A percentile compares a stretch with the other conserved stretches of the same genome.
Evolutionary conservation across 2,888 invertebrate genomes (phyloP).

Genomic region (Rhamphomyia laevipes): DNA sequence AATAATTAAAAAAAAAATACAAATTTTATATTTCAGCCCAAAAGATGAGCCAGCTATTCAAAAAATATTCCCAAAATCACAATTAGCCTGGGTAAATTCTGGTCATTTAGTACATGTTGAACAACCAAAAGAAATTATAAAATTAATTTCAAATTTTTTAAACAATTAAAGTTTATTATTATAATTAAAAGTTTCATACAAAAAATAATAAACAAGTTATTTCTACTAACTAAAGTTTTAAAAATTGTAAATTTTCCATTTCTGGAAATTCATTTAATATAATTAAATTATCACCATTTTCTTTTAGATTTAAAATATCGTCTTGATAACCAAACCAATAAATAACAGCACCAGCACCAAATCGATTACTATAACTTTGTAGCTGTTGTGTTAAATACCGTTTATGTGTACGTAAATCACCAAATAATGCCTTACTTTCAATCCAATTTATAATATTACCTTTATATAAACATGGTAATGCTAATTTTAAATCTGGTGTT

Average conservation of each 20-base stretch:
- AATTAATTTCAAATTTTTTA: constrained; percentile 37
- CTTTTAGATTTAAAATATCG: constrained; percentile 41
- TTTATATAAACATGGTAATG: constrained; percentile 76
- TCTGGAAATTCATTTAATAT: constrained; percentile 44
- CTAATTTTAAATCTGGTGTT: constrained; percentile 86
- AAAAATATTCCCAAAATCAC: constrained; percentile 52
- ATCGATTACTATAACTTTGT: constrained; percentile 80
- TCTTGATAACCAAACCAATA: constrained; percentile 90
- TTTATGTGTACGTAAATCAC: constrained; percentile 67
- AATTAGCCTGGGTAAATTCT: constrained; percentile 45
- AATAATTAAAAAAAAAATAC: constrained; percentile 31
- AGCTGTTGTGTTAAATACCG: constrained; percentile 75
- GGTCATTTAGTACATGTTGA: constrained; percentile 94
- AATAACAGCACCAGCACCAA: constrained; percentile 87
- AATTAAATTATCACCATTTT: constrained; percentile 49
- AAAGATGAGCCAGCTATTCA: constrained; percentile 46
- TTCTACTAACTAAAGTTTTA: constrained; percentile 14
- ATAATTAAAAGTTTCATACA: not conserved
- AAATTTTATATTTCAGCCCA: constrained; percentile 27
- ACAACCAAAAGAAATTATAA: constrained; percentile 50
- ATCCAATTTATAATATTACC: constrained; percentile 88
- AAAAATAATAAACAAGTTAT: not conserved
- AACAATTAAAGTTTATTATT: constrained; percentile 9
- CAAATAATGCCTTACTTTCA: constrained; percentile 93
- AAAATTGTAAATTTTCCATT: constrained; percentile 37